phyloP scores from a whole-genome alignment of 2,888 invertebrate genomes.

The Creontiades dilutus region DNA sequence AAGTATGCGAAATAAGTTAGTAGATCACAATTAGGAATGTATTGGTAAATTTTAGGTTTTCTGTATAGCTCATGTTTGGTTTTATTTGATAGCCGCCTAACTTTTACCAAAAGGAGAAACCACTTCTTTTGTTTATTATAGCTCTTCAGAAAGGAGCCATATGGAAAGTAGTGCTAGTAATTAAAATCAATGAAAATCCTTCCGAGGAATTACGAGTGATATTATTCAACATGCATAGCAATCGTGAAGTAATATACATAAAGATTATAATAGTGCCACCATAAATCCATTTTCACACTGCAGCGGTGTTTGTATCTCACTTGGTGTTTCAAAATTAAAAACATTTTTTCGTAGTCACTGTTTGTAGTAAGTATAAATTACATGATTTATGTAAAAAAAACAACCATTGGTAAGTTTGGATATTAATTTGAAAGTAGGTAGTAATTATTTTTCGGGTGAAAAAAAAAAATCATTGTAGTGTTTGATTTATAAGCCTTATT shows the following conservation, averaged over 20 bases:
- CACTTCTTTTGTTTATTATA: too few relatives aligned
- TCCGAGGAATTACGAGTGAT: too few relatives aligned
- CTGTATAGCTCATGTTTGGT: too few relatives aligned
- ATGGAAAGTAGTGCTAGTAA: too few relatives aligned
- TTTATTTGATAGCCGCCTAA: too few relatives aligned
- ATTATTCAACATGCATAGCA: slow-evolving; percentile 2
- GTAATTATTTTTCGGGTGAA: slow-evolving; percentile 1
- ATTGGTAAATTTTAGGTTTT: too few relatives aligned
- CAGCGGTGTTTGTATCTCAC: neutral
- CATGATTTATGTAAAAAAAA: neutral
- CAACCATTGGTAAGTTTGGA: slow-evolving; percentile 4
- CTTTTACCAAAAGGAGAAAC: too few relatives aligned
- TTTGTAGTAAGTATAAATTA: neutral
- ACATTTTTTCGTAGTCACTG: neutral
- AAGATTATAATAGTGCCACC: slow-evolving; percentile 17
- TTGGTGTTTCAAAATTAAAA: neutral
- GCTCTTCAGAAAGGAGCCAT: too few relatives aligned
- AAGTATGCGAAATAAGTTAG: too few relatives aligned
- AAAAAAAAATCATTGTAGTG: too few relatives aligned
- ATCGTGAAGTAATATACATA: neutral
- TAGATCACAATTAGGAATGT: too few relatives aligned
- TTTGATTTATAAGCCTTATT: neutral
- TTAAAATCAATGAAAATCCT: too few relatives aligned
- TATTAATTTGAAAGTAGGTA: neutral
- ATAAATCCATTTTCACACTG: neutral